phyloP scores from a whole-genome alignment of 2,888 invertebrate species.

The Stenodema calcarata region DNA sequence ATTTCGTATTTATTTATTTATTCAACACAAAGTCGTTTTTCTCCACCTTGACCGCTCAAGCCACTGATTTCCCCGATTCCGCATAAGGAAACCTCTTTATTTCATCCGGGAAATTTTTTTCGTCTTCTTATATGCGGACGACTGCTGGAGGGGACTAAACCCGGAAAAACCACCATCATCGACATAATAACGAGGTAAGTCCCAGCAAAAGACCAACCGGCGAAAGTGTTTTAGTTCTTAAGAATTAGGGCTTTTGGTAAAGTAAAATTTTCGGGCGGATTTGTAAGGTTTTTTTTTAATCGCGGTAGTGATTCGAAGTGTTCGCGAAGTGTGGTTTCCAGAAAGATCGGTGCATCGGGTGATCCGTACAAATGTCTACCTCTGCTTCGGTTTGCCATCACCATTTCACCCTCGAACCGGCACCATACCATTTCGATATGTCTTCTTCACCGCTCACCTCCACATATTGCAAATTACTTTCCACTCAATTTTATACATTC shows the following conservation, averaged over 20 bases:
- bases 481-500: too few relatives aligned
- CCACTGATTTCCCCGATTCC: neutral
- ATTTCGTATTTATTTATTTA: neutral
- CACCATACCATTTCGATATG: too few relatives aligned
- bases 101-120: neutral
- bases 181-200: constrained; percentile 6
- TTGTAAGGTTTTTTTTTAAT: neutral
- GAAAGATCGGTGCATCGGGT: neutral
- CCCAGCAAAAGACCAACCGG: neutral
- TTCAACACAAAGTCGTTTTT: neutral
- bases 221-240: constrained; percentile 13
- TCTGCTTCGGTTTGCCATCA: neutral
- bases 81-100: neutral
- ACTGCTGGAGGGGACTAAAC: neutral
- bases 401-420: too few relatives aligned
- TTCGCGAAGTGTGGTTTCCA: constrained; percentile 12
- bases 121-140: neutral
- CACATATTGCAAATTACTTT: too few relatives aligned
- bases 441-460: too few relatives aligned
- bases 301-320: constrained; percentile 15
- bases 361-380: neutral
- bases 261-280: neutral
- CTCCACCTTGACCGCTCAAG: neutral
- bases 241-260: too few relatives aligned
- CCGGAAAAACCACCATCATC: neutral